Base-by-base conservation (phyloP, 2,888 invertebrate genomes). In the Hypsopygia costalis region DNA sequence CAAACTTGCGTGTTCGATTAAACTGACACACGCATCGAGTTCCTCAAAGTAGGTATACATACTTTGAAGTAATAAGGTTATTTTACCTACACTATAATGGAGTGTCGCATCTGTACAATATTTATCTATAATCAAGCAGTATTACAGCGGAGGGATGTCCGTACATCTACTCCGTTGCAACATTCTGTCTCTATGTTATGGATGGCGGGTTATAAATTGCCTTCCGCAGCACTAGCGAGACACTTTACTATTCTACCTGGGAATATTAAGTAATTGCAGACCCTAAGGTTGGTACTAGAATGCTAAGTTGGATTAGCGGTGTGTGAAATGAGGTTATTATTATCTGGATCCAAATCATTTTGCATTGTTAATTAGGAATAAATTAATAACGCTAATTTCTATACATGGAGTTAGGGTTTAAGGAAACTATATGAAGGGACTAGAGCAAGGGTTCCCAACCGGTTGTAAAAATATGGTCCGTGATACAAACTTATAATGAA, bases 121-220 rank as follows among this genome's bases (percentile, higher is more conserved):
- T 7, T 25, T 6, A 25, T n/a, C 25, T n/a, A 1, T 25, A 25
- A 25, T 25, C 25, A 5, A 25, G 25, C 25, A 25, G 3, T 25
- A 25, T 3, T 25, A 6, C 25, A 7, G 5, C 25, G 8, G 21
- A n/a, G n/a, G 16, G 16, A 2, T 16, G 16, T 16, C 16, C 4
- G 16, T 16, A 16, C 16, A 16, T 34, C 48, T 48, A 50, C 51
- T 53, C 49, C 51, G 45, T 46, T 34, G 44, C 36, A 43, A 44
- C 35, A 25, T 34, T 12, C 30, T 46, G 38, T 20, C 30, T 46
- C 40, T 46, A 43, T 54, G 50, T 51, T 43, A 46, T 34, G 39
- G 48, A 42, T 37, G 42, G 44, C 42, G 46, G 48, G 43, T 42
- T 50, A 49, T 46, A 47, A 49, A 54, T 44, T 40, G 47, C 39